Evolutionary conservation across 2,797 vertebrate species (phyloP).

Genomic region (Chromobotia macracanthus): DNA sequence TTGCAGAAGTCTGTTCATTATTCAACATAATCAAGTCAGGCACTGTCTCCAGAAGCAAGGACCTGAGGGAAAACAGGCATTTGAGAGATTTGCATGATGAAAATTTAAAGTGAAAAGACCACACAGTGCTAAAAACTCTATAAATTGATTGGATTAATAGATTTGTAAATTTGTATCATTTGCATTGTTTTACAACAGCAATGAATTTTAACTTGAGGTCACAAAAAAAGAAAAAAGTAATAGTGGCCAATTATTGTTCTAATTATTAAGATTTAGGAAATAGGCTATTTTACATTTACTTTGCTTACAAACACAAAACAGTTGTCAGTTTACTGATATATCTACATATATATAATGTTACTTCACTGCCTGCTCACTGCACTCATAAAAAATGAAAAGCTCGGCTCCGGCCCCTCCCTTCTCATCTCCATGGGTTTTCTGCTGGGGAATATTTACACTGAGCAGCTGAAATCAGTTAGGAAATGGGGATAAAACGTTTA

Average conservation of each 20-base stretch:
- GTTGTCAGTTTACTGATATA: neutral
- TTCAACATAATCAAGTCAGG: conserved; percentile 77
- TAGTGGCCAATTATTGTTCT: no score
- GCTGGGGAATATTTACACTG: conserved; percentile 60
- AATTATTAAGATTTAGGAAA: no score
- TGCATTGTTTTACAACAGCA: conserved; percentile 5
- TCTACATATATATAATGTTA: conserved; percentile 14
- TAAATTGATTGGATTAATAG: neutral
- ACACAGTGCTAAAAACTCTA: conserved; percentile 19
- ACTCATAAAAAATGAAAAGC: conserved; percentile 23
- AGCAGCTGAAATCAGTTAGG: conserved; percentile 64
- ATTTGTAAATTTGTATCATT: neutral
- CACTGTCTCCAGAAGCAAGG: conserved; percentile 73
- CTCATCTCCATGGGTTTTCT: conserved; percentile 31
- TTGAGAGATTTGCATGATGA: conserved; percentile 16
- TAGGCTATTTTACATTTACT: neutral
- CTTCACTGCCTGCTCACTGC: neutral
- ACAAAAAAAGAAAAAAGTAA: neutral
- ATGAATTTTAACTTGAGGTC: neutral
- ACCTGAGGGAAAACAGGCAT: conserved; percentile 67
- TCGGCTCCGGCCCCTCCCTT: neutral
- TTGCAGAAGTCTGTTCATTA: conserved; percentile 67
- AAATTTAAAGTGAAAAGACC: conserved; percentile 27
- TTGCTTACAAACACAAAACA: neutral
- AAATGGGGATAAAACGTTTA: conserved; percentile 62